phyloP scores from a whole-genome alignment of 2,797 vertebrate species.

The Lerista edwardsae region DNA sequence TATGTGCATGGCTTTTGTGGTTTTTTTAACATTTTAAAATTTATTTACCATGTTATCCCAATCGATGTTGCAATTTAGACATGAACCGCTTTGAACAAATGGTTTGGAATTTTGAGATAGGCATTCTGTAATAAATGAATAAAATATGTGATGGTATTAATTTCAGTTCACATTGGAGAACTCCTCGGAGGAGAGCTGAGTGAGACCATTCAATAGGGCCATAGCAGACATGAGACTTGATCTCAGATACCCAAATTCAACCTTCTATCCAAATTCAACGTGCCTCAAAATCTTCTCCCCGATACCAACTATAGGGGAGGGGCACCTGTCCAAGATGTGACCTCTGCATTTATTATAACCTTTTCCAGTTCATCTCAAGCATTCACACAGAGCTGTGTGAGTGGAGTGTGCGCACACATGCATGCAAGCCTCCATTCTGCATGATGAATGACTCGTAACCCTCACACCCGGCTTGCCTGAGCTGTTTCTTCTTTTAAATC shows the following conservation, averaged over 20 bases:
- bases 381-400: not conserved
- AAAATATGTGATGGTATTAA: no score
- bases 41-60: no score
- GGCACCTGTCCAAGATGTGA: not conserved
- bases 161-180: not conserved
- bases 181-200: not conserved
- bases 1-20: no score
- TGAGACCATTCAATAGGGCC: not conserved
- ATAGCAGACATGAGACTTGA: no score
- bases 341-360: not conserved
- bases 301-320: not conserved
- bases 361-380: not conserved
- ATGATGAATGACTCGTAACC: constrained; percentile 31
- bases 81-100: no score
- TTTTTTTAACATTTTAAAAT: no score
- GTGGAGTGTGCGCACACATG: no score
- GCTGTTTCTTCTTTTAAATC: constrained; percentile 49
- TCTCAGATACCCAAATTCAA: not conserved
- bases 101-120: no score
- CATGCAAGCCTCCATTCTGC: not conserved
- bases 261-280: not conserved
- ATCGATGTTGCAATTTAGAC: no score
- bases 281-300: not conserved
- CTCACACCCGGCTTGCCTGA: constrained; percentile 34
- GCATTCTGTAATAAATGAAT: no score